phyloP scores from a whole-genome alignment of 2,113 vertebrate species.

The Sylvilagus bachmani region DNA sequence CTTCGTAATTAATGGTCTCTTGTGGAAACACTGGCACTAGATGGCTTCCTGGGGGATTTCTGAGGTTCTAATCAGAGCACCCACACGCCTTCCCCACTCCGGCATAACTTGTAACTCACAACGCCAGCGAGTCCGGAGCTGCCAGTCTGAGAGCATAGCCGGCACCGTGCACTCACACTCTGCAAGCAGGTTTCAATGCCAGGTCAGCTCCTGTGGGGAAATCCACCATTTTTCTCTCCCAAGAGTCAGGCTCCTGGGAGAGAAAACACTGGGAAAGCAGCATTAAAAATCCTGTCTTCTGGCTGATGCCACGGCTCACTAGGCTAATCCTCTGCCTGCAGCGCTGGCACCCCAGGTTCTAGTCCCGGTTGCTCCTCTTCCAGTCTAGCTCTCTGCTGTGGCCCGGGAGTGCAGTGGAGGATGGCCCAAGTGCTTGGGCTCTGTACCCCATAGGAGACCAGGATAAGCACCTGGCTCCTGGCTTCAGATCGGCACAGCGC shows the following conservation, averaged over 20 bases:
- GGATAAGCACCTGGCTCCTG: too few species aligned
- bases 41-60: constrained; percentile 11
- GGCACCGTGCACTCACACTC: background rate
- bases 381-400: too few species aligned
- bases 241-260: background rate
- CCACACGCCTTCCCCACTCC: background rate
- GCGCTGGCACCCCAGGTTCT: too few species aligned
- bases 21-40: background rate
- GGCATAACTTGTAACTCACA: background rate
- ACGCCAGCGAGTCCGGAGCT: background rate
- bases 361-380: too few species aligned
- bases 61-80: background rate
- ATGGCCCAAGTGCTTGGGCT: too few species aligned
- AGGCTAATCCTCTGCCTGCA: too few species aligned
- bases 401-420: too few species aligned
- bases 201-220: constrained; percentile 15
- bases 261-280: background rate
- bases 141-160: background rate
- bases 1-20: background rate
- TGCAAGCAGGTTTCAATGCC: background rate
- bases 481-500: too few species aligned
- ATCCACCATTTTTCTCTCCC: background rate
- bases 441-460: too few species aligned
- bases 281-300: too few species aligned
- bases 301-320: too few species aligned